phyloP scores from a whole-genome alignment of 2,113 vertebrate genomes.

The Cyphomyrus discorhynchus region DNA sequence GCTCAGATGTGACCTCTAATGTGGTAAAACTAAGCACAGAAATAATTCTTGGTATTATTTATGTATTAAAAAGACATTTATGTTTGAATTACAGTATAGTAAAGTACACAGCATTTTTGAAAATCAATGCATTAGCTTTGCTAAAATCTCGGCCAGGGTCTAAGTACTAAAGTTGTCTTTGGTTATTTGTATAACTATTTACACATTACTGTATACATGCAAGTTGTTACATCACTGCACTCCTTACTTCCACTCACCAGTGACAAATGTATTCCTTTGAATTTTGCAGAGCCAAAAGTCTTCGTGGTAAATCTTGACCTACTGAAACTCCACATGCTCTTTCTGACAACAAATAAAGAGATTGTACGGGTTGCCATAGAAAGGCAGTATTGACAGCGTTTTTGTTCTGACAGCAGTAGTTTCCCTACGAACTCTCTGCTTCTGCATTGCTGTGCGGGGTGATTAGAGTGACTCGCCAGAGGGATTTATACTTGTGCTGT shows the following conservation, averaged over 20 bases:
- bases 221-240: neutral
- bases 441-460: neutral
- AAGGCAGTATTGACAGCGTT: too few relatives aligned
- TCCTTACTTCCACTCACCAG: neutral
- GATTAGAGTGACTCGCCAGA: neutral
- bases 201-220: neutral
- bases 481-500: neutral
- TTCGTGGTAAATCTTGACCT: neutral
- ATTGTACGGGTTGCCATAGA: neutral
- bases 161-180: neutral
- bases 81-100: neutral
- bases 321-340: neutral
- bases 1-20: too few relatives aligned
- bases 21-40: neutral
- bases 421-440: neutral
- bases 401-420: neutral
- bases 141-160: neutral
- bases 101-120: neutral
- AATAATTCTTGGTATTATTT: neutral
- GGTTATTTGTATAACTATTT: neutral
- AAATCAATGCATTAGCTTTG: neutral
- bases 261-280: neutral
- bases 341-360: neutral
- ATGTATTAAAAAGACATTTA: neutral
- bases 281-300: neutral